Percentiles rank a stretch among this genome's conserved stretches.
phyloP scores from a whole-genome alignment of 2,113 vertebrate genomes.

The Monarcha castaneiventris region DNA sequence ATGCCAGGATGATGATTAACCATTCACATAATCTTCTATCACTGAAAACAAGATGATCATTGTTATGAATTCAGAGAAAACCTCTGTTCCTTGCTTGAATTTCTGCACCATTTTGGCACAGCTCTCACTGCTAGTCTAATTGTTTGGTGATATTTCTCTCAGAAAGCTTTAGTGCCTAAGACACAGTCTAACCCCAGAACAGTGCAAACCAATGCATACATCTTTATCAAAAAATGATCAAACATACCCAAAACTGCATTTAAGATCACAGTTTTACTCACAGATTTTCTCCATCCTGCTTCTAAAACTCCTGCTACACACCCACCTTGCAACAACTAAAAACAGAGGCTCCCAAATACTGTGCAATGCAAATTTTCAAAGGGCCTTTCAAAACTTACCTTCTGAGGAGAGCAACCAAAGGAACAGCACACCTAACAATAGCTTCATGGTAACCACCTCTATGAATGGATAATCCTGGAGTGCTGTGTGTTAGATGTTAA shows the following conservation, averaged over 20 bases:
- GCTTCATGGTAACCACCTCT: slow-evolving; percentile 34
- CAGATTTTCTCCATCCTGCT: neutral
- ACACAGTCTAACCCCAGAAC: neutral
- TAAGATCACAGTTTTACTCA: slow-evolving; percentile 1
- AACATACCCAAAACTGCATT: neutral
- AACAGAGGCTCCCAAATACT: neutral
- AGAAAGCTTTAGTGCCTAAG: neutral
- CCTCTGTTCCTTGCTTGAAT: neutral
- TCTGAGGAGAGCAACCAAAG: slow-evolving; percentile 1
- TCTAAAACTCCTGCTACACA: neutral
- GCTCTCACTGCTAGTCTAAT: neutral
- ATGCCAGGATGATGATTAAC: neutral
- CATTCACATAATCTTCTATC: neutral
- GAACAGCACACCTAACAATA: neutral
- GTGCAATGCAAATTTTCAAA: neutral
- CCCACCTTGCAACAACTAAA: slow-evolving; percentile 2
- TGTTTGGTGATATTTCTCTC: neutral
- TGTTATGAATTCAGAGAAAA: neutral
- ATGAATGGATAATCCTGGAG: neutral
- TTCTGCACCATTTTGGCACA: neutral
- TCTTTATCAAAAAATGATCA: neutral
- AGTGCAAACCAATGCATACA: neutral
- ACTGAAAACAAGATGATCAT: neutral
- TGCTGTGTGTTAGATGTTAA: neutral
- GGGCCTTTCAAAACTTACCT: slow-evolving; percentile 52